phyloP scores from a whole-genome alignment of 1,140 invertebrate genomes.

The Geopemphigus sp. region DNA sequence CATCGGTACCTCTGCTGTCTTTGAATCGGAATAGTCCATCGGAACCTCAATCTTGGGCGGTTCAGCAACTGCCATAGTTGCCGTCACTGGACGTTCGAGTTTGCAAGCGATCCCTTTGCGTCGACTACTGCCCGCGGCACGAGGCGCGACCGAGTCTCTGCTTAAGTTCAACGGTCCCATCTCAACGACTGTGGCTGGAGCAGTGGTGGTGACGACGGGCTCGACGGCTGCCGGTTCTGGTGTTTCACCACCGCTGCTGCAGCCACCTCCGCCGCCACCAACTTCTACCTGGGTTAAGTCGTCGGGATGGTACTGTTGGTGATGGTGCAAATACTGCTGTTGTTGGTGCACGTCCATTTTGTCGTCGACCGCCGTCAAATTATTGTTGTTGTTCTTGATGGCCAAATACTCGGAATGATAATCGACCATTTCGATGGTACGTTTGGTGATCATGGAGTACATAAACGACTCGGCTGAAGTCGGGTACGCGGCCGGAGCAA shows the following conservation, averaged over 20 bases:
- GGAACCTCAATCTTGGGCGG: constrained; percentile 25
- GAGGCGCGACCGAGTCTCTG: constrained; percentile 34
- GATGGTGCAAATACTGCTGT: not conserved
- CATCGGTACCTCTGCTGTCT: not conserved
- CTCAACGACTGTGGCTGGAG: not conserved
- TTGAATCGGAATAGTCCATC: not conserved
- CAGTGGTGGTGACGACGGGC: not conserved
- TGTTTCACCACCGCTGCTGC: constrained; percentile 22
- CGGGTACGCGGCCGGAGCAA: not conserved
- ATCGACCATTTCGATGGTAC: constrained; percentile 13
- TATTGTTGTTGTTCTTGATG: constrained; percentile 39
- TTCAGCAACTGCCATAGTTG: no score
- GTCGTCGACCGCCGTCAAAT: constrained; percentile 25
- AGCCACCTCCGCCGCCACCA: not conserved
- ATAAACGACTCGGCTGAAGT: constrained; percentile 28
- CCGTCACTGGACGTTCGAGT: constrained; percentile 55
- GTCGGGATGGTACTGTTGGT: constrained; percentile 9
- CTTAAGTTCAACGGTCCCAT: constrained; percentile 52
- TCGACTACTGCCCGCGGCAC: constrained; percentile 62
- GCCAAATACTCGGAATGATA: constrained; percentile 29
- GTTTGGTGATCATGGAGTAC: constrained; percentile 43
- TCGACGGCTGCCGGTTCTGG: constrained; percentile 31
- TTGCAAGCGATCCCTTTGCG: constrained; percentile 79
- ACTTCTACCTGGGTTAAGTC: not conserved
- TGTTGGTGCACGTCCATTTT: constrained; percentile 25